A percentile compares a stretch with the other conserved stretches of the same genome.
Evolutionary conservation across 2,113 vertebrate species (phyloP).

Genomic region (Casuarius casuarius): DNA sequence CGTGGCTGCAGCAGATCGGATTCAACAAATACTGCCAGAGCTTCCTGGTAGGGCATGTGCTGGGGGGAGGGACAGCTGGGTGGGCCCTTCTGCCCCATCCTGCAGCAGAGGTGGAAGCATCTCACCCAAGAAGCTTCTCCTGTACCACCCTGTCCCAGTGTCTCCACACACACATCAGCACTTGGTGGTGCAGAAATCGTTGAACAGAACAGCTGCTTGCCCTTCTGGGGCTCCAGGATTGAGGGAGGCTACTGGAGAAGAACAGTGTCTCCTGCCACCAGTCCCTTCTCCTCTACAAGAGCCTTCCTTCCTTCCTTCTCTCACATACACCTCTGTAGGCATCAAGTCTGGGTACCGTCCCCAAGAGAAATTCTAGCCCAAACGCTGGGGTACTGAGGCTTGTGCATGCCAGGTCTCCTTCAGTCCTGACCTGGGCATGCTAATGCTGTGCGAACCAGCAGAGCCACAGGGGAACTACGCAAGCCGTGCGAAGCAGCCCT

Average conservation of each 20-base stretch:
- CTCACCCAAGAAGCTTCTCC: background rate
- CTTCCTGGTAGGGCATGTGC: slow-evolving; percentile 83
- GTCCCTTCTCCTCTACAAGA: background rate
- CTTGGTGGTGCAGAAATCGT: background rate
- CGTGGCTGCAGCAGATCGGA: slow-evolving; percentile 94
- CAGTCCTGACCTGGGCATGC: background rate
- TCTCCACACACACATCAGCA: background rate
- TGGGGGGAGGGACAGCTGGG: background rate
- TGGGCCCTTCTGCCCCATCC: background rate
- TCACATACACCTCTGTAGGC: background rate
- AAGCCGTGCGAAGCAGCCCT: no score
- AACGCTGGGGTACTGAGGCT: no score
- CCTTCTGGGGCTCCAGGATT: background rate
- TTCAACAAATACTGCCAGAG: slow-evolving; percentile 85
- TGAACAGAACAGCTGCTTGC: background rate
- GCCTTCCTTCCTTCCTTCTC: background rate
- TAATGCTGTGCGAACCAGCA: background rate
- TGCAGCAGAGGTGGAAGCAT: background rate
- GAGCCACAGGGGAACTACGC: no score
- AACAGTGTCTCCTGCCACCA: no score
- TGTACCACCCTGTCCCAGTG: background rate
- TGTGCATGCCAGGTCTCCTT: background rate
- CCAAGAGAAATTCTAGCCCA: no score
- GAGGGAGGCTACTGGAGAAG: background rate
- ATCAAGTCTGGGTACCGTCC: background rate